Evolutionary conservation across 2,113 vertebrate genomes (phyloP).

Genomic region (Progne subis): DNA sequence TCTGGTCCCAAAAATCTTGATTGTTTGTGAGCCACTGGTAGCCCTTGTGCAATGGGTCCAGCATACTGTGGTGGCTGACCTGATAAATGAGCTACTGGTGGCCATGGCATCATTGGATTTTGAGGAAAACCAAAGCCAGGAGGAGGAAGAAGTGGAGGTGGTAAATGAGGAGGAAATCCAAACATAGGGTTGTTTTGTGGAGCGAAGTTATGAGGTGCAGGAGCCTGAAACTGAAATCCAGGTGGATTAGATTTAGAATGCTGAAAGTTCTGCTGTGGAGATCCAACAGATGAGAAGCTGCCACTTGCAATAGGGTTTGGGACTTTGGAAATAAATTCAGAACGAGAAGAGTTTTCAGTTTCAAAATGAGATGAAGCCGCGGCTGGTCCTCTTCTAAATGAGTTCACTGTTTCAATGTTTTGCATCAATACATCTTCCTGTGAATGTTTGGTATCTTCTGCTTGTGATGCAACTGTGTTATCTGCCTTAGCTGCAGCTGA

Average conservation of each 20-base stretch:
- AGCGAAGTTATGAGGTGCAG: slow-evolving; percentile 68
- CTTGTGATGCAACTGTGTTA: slow-evolving; percentile 52
- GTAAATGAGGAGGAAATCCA: slow-evolving; percentile 81
- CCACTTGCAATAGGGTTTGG: slow-evolving; percentile 61
- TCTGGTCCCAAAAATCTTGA: slow-evolving; percentile 78
- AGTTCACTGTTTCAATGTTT: slow-evolving; percentile 76
- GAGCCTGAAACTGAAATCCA: slow-evolving; percentile 76
- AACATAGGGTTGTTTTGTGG: slow-evolving; percentile 71
- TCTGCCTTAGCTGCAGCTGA: slow-evolving; percentile 69
- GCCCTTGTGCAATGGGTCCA: slow-evolving; percentile 74
- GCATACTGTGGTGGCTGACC: slow-evolving; percentile 77
- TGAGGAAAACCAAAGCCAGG: slow-evolving; percentile 79
- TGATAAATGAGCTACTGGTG: slow-evolving; percentile 74
- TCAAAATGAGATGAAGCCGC: slow-evolving; percentile 74
- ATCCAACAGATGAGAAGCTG: slow-evolving; percentile 71
- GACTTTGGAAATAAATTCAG: slow-evolving; percentile 68
- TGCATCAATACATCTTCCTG: slow-evolving; percentile 71
- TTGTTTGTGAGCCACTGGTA: slow-evolving; percentile 58
- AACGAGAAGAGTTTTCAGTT: slow-evolving; percentile 61
- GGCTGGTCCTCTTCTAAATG: slow-evolving; percentile 74
- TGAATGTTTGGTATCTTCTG: slow-evolving; percentile 53
- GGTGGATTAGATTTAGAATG: slow-evolving; percentile 71
- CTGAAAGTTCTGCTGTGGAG: slow-evolving; percentile 74
- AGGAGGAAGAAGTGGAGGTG: slow-evolving; percentile 79
- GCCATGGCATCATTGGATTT: slow-evolving; percentile 80